Evolutionary conservation across 2,888 invertebrate species (phyloP), one percentile per base, ranked within the genome.

Genomic region (Heliconius erato): DNA sequence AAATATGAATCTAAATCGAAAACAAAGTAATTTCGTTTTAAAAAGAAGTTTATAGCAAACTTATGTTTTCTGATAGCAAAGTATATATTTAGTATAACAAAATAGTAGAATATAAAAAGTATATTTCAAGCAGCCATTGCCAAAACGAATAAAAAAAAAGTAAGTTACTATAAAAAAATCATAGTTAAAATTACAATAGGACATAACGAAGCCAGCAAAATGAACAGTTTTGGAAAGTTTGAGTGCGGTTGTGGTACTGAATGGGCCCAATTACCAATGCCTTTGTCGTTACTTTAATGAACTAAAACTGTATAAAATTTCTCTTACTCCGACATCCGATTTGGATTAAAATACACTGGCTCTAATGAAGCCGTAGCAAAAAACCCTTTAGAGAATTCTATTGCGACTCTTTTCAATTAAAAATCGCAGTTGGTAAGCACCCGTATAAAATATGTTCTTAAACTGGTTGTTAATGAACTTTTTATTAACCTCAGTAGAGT

Each of bases 341-440:
- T 82, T 82, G 49, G 63, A 63, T 83, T 71, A 71, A 77, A 81
- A 68, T 67, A 77, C 77, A 59, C 69, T 71, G 28, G 77, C 44
- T 76, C 76, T 81, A 79, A 83, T 81, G 76, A 83, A 74, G 83
- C 71, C 76, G 19, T 76, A 76, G 49, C 49, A 79, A 79, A 54
- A 81, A 79, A 44, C 54, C 69, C 69, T 69, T 77, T 19, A 49
- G 49, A 63, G 63, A 65, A 69, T 79, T 83, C 79, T 71, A 79
- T 76, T 76, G 71, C 63, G 49, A 71, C 54, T 77, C 63, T 69
- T 74, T 81, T 83, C 79, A 81, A 83, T 83, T 81, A 79, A 81
- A 78, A 76, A 71, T 81, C 83, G 69, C 81, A 81, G 49, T 71
- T 44, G 81, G 59, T 69, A 40, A 72, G 81, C 79, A 49, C 69